Base-by-base conservation (phyloP, 2,888 invertebrate species). In the Erynnis tages region DNA sequence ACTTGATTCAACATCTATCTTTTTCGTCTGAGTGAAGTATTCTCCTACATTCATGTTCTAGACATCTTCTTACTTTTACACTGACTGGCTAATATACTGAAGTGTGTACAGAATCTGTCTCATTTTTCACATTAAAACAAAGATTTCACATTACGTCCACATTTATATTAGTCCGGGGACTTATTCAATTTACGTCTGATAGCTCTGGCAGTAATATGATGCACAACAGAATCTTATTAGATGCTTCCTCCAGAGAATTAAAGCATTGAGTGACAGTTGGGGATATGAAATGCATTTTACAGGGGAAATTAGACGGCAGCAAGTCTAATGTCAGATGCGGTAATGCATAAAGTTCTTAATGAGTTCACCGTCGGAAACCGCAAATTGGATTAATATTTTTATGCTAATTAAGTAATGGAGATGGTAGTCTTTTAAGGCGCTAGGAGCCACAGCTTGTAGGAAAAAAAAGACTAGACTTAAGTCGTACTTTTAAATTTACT, bases 341-440 rank as follows among this genome's bases (percentile, higher is more conserved):
- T 81, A 85, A 79, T 79, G 82, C 81, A 84, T 69, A 79, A 79
- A 79, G 70, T 79, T 80, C 75, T 71, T 85, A 85, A 86, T 85
- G 85, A 87, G 81, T 82, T 85, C 73, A 78, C 84, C 79, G 81
- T 82, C 82, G 71, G 67, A 65, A 66, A 14, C 80, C 82, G 62
- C 82, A 85, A 86, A 86, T 86, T 85, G 80, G 84, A 86, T 84
- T 88, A 86, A 81, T 80, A 83, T 50, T 44, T 52, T 52, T 37
- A 52, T 44, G 35, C 4, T 37, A 50, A 50, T 50, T 8, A 43
- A 34, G 43, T 35, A n/a, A 35, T 25, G n/a, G 21, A 17, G 16
- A 1, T 21, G 16, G 2, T 23, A 1, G 25, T 10, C n/a, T 16
- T 30, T 30, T 3, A 7, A 30, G 30, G 3, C 21, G 5, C 21